Evolutionary conservation across 2,797 vertebrate species (phyloP).

Genomic region (Paratrypauchen microcephalus): DNA sequence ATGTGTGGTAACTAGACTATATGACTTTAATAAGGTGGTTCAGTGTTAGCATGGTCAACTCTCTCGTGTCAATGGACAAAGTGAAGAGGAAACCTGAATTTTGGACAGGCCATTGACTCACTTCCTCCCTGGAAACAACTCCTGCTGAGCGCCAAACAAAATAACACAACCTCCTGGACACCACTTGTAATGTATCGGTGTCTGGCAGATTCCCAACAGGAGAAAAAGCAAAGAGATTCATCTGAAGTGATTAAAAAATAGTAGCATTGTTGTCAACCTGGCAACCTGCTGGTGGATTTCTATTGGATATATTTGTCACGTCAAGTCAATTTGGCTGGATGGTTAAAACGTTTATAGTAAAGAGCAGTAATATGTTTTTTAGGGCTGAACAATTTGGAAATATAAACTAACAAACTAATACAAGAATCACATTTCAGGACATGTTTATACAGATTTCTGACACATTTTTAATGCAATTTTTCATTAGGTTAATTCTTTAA

Average conservation of each 20-base stretch:
- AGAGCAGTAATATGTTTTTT: too few species aligned
- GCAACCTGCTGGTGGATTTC: background rate
- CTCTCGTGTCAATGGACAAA: slow-evolving; percentile 48
- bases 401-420: too few species aligned
- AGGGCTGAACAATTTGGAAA: too few species aligned
- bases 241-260: slow-evolving; percentile 7
- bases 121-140: slow-evolving; percentile 76
- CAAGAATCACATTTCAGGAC: too few species aligned
- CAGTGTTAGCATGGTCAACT: slow-evolving; percentile 38
- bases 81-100: slow-evolving; percentile 72
- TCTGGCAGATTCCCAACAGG: slow-evolving; percentile 35
- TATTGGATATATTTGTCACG: background rate
- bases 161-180: slow-evolving; percentile 44
- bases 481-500: too few species aligned
- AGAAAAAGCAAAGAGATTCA: slow-evolving; percentile 26
- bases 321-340: too few species aligned
- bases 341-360: too few species aligned
- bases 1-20: background rate
- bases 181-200: slow-evolving; percentile 33
- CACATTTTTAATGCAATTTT: too few species aligned
- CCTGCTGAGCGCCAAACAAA: slow-evolving; percentile 67
- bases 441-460: background rate
- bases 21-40: slow-evolving; percentile 41
- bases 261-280: background rate
- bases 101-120: slow-evolving; percentile 69